A percentile compares a stretch with the other conserved stretches of the same genome.
Conservation (phyloP, 1,140 invertebrate species). For the Drosophila nasuta region DNA sequence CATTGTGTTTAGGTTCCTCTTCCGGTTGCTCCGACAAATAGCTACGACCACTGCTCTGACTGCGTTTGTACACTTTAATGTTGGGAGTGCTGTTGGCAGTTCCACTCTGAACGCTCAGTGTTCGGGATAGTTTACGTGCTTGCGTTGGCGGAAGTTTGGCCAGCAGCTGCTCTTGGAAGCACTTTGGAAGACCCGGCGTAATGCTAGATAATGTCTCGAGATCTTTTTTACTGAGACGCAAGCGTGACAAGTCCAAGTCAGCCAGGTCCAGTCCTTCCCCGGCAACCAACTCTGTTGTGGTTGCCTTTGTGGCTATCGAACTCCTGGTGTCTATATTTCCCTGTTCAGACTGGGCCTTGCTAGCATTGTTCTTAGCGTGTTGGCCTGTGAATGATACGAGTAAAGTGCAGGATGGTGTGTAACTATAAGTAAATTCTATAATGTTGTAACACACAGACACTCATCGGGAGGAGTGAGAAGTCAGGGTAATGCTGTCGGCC, state of each 20-base stretch:
- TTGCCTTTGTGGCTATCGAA: background rate
- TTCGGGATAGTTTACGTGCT: constrained; percentile 87
- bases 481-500: constrained; percentile 17
- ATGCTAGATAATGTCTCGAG: constrained; percentile 88
- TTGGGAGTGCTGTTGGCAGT: constrained; percentile 31
- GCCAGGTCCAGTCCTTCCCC: constrained; percentile 87
- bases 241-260: constrained; percentile 88
- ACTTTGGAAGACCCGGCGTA: constrained; percentile 87
- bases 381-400: constrained; percentile 51
- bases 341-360: constrained; percentile 53
- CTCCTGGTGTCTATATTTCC: constrained; percentile 6
- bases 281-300: background rate
- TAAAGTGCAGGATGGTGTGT: constrained; percentile 15
- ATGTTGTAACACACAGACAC: background rate
- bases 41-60: constrained; percentile 76
- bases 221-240: constrained; percentile 88
- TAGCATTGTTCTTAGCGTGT: constrained; percentile 42
- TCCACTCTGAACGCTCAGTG: constrained; percentile 86
- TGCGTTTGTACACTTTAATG: constrained; percentile 76
- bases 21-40: constrained; percentile 47
- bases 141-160: constrained; percentile 88
- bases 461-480: background rate
- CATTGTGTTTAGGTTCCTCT: constrained; percentile 31
- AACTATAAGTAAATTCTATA: background rate
- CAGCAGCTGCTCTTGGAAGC: constrained; percentile 88